Evolutionary conservation across 2,113 vertebrate species (phyloP).

Genomic region (Ginglymostoma cirratum): DNA sequence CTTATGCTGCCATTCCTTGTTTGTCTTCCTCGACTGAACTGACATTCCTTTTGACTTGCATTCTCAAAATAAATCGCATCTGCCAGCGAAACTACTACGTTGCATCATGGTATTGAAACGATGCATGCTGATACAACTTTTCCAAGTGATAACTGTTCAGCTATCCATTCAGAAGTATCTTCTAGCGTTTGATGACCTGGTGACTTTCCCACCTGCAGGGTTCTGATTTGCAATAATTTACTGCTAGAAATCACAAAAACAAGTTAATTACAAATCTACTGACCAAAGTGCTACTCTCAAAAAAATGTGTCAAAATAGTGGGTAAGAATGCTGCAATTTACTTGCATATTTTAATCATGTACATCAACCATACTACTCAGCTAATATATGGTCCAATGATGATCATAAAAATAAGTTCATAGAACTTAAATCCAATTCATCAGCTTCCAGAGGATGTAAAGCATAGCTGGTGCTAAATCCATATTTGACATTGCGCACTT

Average conservation of each 20-base stretch:
- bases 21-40: not conserved
- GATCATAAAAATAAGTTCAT: slow-evolving; percentile 1
- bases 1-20: not conserved
- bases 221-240: not conserved
- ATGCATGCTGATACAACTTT: not conserved
- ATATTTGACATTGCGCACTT: not conserved
- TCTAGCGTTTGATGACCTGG: not conserved
- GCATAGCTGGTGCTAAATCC: not conserved
- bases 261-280: not conserved
- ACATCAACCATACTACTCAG: not conserved
- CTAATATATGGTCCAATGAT: not conserved
- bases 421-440: slow-evolving; percentile 10
- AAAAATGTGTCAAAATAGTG: not conserved
- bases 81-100: not conserved
- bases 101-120: not conserved
- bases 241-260: not conserved
- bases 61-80: not conserved
- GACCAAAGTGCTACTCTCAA: not conserved
- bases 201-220: not conserved
- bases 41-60: no score
- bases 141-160: not conserved
- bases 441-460: not conserved
- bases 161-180: not conserved
- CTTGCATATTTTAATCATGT: not conserved
- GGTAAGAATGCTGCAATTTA: not conserved